Evolutionary conservation across 2,113 vertebrate genomes (phyloP).

Genomic region (Pterocles burchelli): DNA sequence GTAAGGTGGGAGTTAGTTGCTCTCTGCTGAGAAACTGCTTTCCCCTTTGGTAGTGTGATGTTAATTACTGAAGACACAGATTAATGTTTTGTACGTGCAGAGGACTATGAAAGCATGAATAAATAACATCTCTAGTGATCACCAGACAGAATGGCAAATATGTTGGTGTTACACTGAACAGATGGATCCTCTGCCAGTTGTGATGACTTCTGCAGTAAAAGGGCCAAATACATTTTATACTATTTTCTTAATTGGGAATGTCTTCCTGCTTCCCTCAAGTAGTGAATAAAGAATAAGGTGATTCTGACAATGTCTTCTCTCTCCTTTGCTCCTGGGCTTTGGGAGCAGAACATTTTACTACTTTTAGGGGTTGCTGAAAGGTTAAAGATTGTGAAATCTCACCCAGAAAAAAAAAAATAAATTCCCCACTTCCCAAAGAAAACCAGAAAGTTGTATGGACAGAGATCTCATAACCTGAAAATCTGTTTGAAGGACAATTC

Average conservation of each 20-base stretch:
- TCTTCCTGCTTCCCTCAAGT: not conserved
- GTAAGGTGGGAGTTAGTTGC: not conserved
- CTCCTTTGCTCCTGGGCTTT: not conserved
- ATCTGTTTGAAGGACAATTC: not conserved
- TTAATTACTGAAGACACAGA: conserved; percentile 44
- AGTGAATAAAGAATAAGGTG: not conserved
- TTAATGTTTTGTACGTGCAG: not conserved
- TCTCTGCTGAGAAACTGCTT: not conserved
- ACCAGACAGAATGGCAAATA: conserved; percentile 21
- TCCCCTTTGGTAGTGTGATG: not conserved
- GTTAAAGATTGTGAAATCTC: not conserved
- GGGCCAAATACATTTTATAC: not conserved
- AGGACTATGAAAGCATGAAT: not conserved
- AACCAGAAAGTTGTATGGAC: not conserved
- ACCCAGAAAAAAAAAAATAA: not conserved
- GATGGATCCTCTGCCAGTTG: not conserved
- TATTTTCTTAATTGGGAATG: not conserved
- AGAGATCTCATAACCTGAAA: not conserved
- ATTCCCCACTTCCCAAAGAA: not conserved
- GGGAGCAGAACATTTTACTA: conserved; percentile 4
- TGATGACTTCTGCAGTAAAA: not conserved
- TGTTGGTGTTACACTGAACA: not conserved
- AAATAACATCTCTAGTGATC: not conserved
- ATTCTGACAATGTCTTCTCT: not conserved
- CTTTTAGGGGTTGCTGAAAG: not conserved